Base-by-base conservation (phyloP, 2,888 invertebrate species). In the Baronia brevicornis region DNA sequence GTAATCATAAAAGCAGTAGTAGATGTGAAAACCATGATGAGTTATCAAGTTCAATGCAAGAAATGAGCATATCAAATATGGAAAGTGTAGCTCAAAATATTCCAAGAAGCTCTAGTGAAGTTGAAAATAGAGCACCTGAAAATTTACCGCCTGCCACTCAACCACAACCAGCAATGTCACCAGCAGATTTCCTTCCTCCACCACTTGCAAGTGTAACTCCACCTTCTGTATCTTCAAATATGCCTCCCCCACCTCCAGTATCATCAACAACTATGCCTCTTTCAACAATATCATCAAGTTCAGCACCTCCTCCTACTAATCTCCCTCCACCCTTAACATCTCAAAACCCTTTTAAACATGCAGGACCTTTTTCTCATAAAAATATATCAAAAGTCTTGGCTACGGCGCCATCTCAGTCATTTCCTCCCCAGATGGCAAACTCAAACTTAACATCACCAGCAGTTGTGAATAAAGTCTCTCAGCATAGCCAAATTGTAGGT, bases 331-430 rank as follows among this genome's bases (percentile, higher is more conserved):
- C 64, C 2, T 37, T 58, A 31, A 45, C 62, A 12, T 61, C 60
- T 20, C 67, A 63, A 30, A 84, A 84, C 48, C 84, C 85, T 3
- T 84, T 79, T 32, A 84, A 84, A 53, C 65, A 71, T 54, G 57
- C 73, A n/a, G 77, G 73, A 5, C 60, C 73, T 10, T 69, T 86
- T 41, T 82, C 85, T 3, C 87, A 86, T 48, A 85, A 82, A 49
- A 60, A 60, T 15, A 61, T 72, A 28, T 34, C 60, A 6, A 80
- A 67, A 43, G 36, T 41, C 2, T 36, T 47, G 14, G 33, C 40
- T 4, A 39, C 40, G 33, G 33, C 53, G 10, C 48, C 59, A 27
- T 36, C 59, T 7, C 69, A 63, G 30, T 35, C 67, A 20, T 66
- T 60, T 25, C 60, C 73, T 19, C 41, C 71, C 18, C 64, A 65